phyloP scores from a whole-genome alignment of 2,113 vertebrate species.

The Aspidoscelis tigris region DNA sequence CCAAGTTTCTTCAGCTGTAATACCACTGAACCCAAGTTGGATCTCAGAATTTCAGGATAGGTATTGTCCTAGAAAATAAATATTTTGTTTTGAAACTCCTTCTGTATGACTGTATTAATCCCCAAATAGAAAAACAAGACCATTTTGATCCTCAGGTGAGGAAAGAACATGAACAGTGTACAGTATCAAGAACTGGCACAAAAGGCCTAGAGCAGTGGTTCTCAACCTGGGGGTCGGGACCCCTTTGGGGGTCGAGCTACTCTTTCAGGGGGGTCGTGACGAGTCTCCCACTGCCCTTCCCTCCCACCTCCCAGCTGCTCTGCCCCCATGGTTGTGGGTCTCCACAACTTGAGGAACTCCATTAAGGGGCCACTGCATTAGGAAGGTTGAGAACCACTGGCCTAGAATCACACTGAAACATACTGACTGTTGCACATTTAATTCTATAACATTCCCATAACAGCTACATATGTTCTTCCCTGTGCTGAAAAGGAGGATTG shows the following conservation, averaged over 20 bases:
- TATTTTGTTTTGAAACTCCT: constrained; percentile 9
- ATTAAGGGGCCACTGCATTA: too few relatives aligned
- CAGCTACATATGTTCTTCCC: too few relatives aligned
- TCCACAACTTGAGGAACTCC: too few relatives aligned
- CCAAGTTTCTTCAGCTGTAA: constrained; percentile 96
- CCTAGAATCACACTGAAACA: background rate
- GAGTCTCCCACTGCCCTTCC: too few relatives aligned
- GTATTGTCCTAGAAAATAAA: constrained; percentile 88
- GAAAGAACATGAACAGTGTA: background rate
- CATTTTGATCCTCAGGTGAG: background rate
- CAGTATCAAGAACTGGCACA: background rate
- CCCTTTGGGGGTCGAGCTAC: too few relatives aligned
- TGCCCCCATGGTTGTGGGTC: too few relatives aligned
- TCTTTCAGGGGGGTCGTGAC: too few relatives aligned
- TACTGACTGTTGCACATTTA: background rate
- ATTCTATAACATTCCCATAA: background rate
- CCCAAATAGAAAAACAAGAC: constrained; percentile 15
- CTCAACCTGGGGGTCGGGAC: too few relatives aligned
- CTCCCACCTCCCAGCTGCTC: too few relatives aligned
- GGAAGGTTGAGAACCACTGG: too few relatives aligned
- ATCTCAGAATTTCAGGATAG: constrained; percentile 95
- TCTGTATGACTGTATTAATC: constrained; percentile 3
- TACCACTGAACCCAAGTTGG: constrained; percentile 94
- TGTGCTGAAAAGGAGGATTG: too few relatives aligned
- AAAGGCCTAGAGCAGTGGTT: too few relatives aligned